These are phyloP conservation scores for Limenitis camilla DNA, from an alignment of 2,888 invertebrate genomes.

Conservation along the genomic window DNA sequence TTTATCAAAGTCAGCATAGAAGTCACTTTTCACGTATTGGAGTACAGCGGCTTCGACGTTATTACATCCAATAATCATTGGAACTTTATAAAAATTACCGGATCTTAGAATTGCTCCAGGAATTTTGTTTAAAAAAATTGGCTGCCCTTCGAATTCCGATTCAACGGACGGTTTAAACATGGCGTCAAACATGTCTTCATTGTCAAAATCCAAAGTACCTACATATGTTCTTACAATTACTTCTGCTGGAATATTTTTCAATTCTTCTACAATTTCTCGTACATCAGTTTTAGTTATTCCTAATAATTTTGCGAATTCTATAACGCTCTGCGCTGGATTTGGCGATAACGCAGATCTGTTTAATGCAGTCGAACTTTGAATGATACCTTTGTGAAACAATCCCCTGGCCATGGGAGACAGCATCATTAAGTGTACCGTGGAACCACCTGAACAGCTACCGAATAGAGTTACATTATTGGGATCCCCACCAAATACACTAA, in stretches of 20 bases:
- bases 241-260: conserved; percentile 37
- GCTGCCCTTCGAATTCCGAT: conserved; percentile 58
- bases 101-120: conserved; percentile 54
- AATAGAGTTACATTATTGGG: conserved; percentile 64
- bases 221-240: conserved; percentile 43
- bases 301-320: conserved; percentile 46
- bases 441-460: conserved; percentile 63
- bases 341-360: conserved; percentile 56
- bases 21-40: conserved; percentile 39
- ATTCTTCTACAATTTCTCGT: conserved; percentile 50
- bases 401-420: conserved; percentile 65
- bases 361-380: conserved; percentile 61
- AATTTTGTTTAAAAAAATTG: conserved; percentile 56
- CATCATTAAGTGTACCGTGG: conserved; percentile 62
- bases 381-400: conserved; percentile 62
- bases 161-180: conserved; percentile 62
- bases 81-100: conserved; percentile 59
- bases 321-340: conserved; percentile 45
- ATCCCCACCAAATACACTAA: conserved; percentile 60
- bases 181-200: conserved; percentile 40
- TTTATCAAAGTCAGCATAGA: conserved; percentile 49
- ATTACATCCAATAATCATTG: conserved; percentile 60
- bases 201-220: conserved; percentile 15
- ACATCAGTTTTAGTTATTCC: conserved; percentile 40
- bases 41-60: conserved; percentile 51